Evolutionary conservation across 2,113 vertebrate species (phyloP).

Genomic region (Tyto alba): DNA sequence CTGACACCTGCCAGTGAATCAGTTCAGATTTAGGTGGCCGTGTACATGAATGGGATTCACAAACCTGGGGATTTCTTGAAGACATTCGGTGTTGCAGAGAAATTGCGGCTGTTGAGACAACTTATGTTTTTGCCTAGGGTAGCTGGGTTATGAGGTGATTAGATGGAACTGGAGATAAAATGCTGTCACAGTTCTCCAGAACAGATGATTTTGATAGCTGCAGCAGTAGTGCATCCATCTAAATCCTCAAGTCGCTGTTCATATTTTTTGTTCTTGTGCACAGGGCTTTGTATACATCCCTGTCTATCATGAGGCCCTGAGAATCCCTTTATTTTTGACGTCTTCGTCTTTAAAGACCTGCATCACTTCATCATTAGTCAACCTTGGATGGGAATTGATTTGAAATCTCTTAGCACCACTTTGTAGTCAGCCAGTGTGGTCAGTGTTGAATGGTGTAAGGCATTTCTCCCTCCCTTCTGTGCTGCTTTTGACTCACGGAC

Average conservation of each 20-base stretch:
- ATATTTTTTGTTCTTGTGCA: constrained; percentile 28
- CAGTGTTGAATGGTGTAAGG: constrained; percentile 9
- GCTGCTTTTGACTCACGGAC: constrained; percentile 28
- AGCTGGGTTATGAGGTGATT: neutral
- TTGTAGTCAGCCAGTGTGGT: neutral
- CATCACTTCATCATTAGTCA: constrained; percentile 40
- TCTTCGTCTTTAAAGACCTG: constrained; percentile 21
- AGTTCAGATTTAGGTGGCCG: neutral
- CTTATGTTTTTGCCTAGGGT: neutral
- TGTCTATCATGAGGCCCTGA: constrained; percentile 50
- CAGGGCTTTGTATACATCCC: constrained; percentile 56
- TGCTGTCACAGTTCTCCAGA: neutral
- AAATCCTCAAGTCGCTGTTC: neutral
- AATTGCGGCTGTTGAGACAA: neutral
- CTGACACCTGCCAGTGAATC: rapidly evolving
- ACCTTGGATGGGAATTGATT: constrained; percentile 30
- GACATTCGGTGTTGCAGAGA: neutral
- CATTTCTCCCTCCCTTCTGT: neutral
- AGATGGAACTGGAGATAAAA: neutral
- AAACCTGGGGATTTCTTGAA: neutral
- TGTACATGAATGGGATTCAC: rapidly evolving
- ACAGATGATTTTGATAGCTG: neutral
- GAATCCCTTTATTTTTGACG: constrained; percentile 41
- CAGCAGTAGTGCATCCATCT: neutral
- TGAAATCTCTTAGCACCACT: neutral